Conservation (phyloP, 53 echinoderm and acorn worm genomes). For the Actinopyga echinites region DNA sequence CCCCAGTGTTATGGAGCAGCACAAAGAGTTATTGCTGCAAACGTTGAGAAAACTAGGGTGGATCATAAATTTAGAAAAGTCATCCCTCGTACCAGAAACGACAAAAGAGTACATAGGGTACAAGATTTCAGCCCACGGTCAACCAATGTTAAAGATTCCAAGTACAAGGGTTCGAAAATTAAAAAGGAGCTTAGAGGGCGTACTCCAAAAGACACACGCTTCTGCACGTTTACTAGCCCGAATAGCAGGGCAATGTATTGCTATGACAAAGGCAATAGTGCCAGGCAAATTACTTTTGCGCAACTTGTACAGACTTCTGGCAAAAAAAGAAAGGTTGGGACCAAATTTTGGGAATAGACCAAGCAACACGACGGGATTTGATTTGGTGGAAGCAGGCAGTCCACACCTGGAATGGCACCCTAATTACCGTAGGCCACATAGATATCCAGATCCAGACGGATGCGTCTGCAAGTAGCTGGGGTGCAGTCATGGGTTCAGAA, state of each 20-base stretch:
- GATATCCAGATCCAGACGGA: neutral
- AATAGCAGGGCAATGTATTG: constrained; percentile 38
- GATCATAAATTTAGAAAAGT: constrained; percentile 25
- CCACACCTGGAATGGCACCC: no score
- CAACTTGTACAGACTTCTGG: constrained; percentile 5
- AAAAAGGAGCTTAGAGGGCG: neutral
- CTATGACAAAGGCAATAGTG: constrained; percentile 35
- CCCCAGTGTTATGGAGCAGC: neutral
- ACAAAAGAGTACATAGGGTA: constrained; percentile 36
- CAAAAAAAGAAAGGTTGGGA: constrained; percentile 12
- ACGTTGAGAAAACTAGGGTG: constrained; percentile 23
- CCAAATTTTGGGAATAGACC: neutral
- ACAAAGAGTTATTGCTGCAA: constrained; percentile 13
- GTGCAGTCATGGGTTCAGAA: neutral
- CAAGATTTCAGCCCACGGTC: constrained; percentile 2
- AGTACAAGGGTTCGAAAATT: neutral
- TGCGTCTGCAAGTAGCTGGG: neutral
- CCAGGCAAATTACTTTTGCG: constrained; percentile 31
- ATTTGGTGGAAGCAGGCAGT: constrained; percentile 2
- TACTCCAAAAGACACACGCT: neutral
- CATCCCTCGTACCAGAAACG: neutral
- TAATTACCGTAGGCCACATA: neutral
- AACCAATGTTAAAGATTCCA: constrained; percentile 25
- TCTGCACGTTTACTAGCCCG: constrained; percentile 14
- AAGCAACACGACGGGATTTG: constrained; percentile 1